phyloP scores from a whole-genome alignment of 2,113 vertebrate genomes.

The Columba livia region DNA sequence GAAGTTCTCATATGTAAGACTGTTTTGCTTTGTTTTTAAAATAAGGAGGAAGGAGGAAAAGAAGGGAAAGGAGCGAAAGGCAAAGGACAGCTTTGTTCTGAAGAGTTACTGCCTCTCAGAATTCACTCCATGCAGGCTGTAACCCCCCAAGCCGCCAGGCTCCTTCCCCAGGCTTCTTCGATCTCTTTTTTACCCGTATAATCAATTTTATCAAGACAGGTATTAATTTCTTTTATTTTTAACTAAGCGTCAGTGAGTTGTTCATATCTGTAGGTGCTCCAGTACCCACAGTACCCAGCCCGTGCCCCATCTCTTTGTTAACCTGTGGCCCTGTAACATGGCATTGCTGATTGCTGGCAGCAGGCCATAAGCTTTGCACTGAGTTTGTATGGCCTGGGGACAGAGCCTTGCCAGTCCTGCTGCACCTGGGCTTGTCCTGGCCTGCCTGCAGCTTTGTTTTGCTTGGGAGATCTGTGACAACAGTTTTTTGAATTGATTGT shows the following conservation, averaged over 20 bases:
- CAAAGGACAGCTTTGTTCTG: not conserved
- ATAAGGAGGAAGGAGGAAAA: not conserved
- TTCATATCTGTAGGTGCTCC: not conserved
- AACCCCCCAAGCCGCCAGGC: not conserved
- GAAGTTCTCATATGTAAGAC: not conserved
- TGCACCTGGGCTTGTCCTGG: not conserved
- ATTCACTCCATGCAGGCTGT: not conserved
- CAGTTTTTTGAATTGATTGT: not conserved
- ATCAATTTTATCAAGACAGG: not conserved
- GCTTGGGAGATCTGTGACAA: not conserved
- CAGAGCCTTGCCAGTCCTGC: not conserved
- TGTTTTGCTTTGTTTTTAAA: not conserved
- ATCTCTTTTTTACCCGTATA: not conserved
- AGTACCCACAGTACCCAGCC: not conserved
- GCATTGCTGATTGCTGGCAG: not conserved
- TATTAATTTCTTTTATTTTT: not conserved
- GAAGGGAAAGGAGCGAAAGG: not conserved
- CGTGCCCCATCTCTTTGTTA: not conserved
- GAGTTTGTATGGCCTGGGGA: not conserved
- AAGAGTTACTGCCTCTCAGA: not conserved
- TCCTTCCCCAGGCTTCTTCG: not conserved
- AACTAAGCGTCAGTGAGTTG: not conserved
- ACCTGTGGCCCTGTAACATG: fast-evolving
- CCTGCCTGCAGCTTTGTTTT: not conserved
- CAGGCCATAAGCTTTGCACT: not conserved